Evolutionary conservation across 2,113 vertebrate species (phyloP).

Genomic region (Lepus americanus): DNA sequence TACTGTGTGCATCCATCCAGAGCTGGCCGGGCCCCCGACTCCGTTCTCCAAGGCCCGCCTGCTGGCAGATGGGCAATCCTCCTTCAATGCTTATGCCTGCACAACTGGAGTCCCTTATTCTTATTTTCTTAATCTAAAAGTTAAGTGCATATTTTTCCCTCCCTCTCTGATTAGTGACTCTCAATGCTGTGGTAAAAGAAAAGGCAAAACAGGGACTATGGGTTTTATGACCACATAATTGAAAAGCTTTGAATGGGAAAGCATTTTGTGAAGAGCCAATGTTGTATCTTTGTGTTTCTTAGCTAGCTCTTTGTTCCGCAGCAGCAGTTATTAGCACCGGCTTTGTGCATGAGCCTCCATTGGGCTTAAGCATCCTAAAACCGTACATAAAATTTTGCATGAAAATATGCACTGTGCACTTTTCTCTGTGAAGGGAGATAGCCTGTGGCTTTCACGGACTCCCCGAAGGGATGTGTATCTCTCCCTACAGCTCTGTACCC

Average conservation of each 20-base stretch:
- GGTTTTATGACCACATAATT: neutral
- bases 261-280: neutral
- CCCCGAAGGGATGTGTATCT: neutral
- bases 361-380: neutral
- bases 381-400: neutral
- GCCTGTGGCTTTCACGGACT: neutral
- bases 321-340: neutral
- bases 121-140: neutral
- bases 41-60: neutral
- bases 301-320: neutral
- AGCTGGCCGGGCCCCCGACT: neutral
- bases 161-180: neutral
- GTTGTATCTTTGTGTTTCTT: neutral
- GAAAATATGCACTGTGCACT: neutral
- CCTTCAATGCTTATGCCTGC: neutral
- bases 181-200: neutral
- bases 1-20: neutral
- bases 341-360: neutral
- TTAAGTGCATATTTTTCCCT: neutral
- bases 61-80: neutral
- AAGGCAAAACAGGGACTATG: neutral
- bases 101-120: neutral
- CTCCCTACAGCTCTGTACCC: neutral
- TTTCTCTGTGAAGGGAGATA: neutral
- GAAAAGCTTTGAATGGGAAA: conserved; percentile 32